These are phyloP conservation scores for Steromphala cineraria DNA, from an alignment of 2,888 invertebrate genomes.

Conservation along the genomic window DNA sequence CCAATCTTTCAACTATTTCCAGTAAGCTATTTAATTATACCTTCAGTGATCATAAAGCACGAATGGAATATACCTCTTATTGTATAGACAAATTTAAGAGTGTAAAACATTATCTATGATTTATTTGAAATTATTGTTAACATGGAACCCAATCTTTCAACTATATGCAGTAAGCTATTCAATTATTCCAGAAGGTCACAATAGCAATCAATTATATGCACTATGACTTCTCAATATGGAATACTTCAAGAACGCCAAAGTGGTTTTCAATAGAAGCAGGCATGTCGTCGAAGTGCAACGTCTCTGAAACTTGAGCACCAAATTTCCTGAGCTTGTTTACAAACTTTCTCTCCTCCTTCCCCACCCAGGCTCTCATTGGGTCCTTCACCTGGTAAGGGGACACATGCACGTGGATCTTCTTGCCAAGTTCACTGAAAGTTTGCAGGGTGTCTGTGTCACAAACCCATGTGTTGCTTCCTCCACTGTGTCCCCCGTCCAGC, in stretches of 20 bases:
- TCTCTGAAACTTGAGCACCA: conserved; percentile 82
- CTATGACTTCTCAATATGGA: no score
- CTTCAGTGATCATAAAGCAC: no score
- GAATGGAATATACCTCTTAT: no score
- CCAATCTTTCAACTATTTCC: no score
- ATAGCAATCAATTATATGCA: no score
- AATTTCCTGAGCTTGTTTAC: conserved; percentile 81
- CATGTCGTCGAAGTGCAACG: conserved; percentile 81
- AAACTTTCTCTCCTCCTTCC: conserved; percentile 87
- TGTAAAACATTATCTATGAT: no score
- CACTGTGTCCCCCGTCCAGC: conserved; percentile 94
- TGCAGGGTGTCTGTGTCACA: conserved; percentile 85
- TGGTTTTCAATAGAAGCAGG: conserved; percentile 82
- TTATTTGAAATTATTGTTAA: no score
- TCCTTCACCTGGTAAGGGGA: conserved; percentile 93
- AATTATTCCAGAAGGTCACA: no score
- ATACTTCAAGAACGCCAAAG: conserved; percentile 82
- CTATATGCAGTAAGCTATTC: no score
- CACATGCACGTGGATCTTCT: conserved; percentile 86
- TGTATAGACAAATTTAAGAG: no score
- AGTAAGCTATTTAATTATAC: no score
- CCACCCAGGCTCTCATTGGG: conserved; percentile 88
- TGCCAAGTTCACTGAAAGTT: conserved; percentile 80
- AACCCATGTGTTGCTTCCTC: conserved; percentile 91
- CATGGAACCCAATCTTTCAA: no score